Base-by-base conservation (phyloP, 2,113 vertebrate species). In the Spea multiplicata region DNA sequence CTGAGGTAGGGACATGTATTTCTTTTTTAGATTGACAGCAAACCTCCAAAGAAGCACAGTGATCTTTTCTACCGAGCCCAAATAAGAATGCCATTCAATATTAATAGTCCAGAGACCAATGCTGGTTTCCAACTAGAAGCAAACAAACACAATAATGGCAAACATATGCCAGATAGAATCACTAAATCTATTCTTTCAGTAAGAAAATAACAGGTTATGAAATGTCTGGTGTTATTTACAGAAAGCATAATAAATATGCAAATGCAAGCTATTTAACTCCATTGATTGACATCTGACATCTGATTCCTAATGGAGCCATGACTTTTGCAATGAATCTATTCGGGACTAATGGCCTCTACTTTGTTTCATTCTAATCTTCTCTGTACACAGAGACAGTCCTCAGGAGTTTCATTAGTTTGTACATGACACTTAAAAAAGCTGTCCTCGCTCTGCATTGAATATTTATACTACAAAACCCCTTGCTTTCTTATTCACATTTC, bases 391-490 rank as follows among this genome's bases (percentile, higher is more conserved):
- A 64, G 68, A 49, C 71, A 78, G 53, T 47, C 68, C 76, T 46
- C 76, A 78, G 50, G 76, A 78, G 76, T 50, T 71, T 78, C 68
- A 78, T 78, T 78, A 78, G 47, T 61, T 61, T 53, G 46, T 64
- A 52, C 76, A 47, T 77, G 76, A 71, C 76, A 53, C 76, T 71
- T 78, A 65, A 72, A 72, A 78, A 68, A 78, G 71, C 57, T 30
- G 68, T 65, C 68, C 46, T 71, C 10, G 66, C 17, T 45, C 46
- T 3, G 47, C 9, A 10, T 68, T 78, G 76, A 78, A 78, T 78
- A 78, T 78, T 78, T 78, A 78, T 78, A 46, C 67, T 62, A 78
- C 30, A 78, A 72, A 71, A 78, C n/a, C 67, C 44, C 46, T 45
- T 13, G 7, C 16, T 55, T 78, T 71, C 46, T 71, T 71, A 78